Conservation (phyloP, 2,888 invertebrate species). For the Calameuta pallipes region DNA sequence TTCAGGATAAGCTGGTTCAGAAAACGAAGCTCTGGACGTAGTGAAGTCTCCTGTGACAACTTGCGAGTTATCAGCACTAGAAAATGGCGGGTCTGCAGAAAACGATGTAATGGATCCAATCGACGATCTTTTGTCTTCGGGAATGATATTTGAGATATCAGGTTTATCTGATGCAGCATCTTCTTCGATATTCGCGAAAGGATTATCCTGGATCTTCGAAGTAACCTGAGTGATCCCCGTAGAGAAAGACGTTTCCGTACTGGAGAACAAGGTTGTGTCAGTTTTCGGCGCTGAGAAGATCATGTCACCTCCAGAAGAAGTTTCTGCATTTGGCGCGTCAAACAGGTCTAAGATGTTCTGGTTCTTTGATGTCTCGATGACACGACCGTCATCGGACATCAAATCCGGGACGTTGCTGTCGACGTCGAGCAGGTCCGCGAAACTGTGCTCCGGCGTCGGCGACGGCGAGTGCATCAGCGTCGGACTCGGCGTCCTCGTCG, state of each 20-base stretch:
- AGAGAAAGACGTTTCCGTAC: slow-evolving; percentile 38
- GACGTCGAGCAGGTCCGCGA: slow-evolving; percentile 75
- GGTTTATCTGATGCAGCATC: slow-evolving; percentile 16
- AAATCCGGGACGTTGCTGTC: slow-evolving; percentile 61
- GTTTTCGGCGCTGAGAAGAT: slow-evolving; percentile 37
- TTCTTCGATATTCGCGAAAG: slow-evolving; percentile 41
- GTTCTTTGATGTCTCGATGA: slow-evolving; percentile 31
- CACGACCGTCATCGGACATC: slow-evolving; percentile 61
- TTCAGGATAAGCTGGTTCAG: not conserved
- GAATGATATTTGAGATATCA: not conserved
- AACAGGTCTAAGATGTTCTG: slow-evolving; percentile 60
- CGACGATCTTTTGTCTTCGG: slow-evolving; percentile 45
- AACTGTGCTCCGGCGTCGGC: slow-evolving; percentile 79
- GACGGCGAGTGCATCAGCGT: slow-evolving; percentile 89
- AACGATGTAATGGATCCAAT: slow-evolving; percentile 27
- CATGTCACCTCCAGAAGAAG: slow-evolving; percentile 25
- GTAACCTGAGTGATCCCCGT: slow-evolving; percentile 33
- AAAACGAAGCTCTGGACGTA: not conserved
- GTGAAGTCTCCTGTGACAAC: slow-evolving; percentile 48
- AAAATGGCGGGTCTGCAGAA: slow-evolving; percentile 48
- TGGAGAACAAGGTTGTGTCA: slow-evolving; percentile 29
- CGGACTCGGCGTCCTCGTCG: slow-evolving; percentile 88
- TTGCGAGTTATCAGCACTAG: slow-evolving; percentile 56
- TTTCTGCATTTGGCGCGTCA: slow-evolving; percentile 52
- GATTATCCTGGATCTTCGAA: slow-evolving; percentile 45